Percentiles rank a stretch among this genome's conserved stretches.
These are phyloP conservation scores for Drosophila kepulauana DNA, from an alignment of 1,140 invertebrate species.

Conservation along the genomic window DNA sequence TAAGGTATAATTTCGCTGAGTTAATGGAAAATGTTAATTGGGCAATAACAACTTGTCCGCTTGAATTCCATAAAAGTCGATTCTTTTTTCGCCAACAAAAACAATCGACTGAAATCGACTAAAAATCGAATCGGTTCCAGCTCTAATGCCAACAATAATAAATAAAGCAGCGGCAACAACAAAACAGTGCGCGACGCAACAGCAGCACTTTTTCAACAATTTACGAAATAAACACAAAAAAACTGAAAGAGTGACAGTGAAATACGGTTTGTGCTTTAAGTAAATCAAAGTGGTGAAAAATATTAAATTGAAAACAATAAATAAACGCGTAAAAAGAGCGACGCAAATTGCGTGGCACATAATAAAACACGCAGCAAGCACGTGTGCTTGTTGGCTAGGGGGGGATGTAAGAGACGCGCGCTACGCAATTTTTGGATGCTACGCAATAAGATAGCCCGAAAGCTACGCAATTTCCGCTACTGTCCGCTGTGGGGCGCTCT, in stretches of 20 bases:
- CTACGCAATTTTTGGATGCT: conserved; percentile 37
- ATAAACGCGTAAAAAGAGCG: conserved; percentile 1
- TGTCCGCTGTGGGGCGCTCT: conserved; percentile 29
- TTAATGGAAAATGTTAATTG: too few relatives aligned
- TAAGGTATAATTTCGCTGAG: too few relatives aligned
- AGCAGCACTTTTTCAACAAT: conserved; percentile 13
- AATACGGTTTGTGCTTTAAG: background rate
- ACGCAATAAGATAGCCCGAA: conserved; percentile 43
- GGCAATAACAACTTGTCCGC: too few relatives aligned
- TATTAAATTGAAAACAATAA: background rate
- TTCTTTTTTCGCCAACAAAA: too few relatives aligned
- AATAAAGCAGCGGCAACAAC: conserved; percentile 50
- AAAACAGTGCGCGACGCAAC: conserved; percentile 41
- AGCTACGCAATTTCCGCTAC: conserved; percentile 54
- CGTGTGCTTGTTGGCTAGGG: conserved; percentile 29
- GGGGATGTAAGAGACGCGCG: conserved; percentile 35
- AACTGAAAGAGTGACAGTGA: conserved; percentile 1
- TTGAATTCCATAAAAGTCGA: too few relatives aligned
- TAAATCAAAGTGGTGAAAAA: background rate
- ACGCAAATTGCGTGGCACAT: conserved; percentile 46
- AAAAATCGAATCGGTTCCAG: too few relatives aligned
- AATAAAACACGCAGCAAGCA: conserved; percentile 30
- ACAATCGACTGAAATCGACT: too few relatives aligned
- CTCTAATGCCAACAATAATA: conserved; percentile 52
- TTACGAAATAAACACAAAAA: conserved; percentile 31